These are phyloP conservation scores for Perodicticus potto DNA, from an alignment of 2,797 vertebrate species.

Conservation along the genomic window DNA sequence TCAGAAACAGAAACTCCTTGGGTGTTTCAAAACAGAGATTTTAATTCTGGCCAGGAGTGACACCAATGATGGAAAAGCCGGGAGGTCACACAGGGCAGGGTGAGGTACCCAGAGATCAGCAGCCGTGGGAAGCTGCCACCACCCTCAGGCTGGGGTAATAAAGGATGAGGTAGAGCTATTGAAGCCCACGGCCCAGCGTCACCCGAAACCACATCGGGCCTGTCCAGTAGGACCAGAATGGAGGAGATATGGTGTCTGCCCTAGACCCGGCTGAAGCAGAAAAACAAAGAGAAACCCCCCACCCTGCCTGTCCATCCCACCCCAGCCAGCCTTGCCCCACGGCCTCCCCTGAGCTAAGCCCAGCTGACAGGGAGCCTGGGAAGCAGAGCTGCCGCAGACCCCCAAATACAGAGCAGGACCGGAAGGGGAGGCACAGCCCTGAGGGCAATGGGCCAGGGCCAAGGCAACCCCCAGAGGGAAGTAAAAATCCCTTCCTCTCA, in stretches of 20 bases:
- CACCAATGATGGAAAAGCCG: not conserved
- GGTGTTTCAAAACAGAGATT: not conserved
- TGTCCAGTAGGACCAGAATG: not conserved
- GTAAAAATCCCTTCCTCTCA: not conserved
- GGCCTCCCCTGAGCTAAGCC: not conserved
- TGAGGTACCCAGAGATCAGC: not conserved
- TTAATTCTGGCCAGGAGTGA: not conserved
- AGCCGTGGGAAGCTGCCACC: not conserved
- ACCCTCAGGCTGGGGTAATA: not conserved
- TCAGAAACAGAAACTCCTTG: not conserved
- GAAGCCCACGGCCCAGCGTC: not conserved
- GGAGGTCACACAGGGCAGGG: not conserved
- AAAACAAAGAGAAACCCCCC: not conserved
- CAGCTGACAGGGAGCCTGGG: not conserved
- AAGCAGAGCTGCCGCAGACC: too few species aligned
- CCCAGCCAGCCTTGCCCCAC: not conserved
- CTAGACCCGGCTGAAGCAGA: not conserved
- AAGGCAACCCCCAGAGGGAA: not conserved
- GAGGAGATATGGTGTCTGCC: too few species aligned
- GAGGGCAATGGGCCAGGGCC: not conserved
- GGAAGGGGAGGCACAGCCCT: not conserved
- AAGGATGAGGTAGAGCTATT: not conserved
- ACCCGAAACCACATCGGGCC: not conserved
- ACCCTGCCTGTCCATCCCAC: not conserved
- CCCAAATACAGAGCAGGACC: not conserved